These are phyloP conservation scores for Enoplosus armatus DNA, from an alignment of 2,797 vertebrate species.

Conservation along the genomic window DNA sequence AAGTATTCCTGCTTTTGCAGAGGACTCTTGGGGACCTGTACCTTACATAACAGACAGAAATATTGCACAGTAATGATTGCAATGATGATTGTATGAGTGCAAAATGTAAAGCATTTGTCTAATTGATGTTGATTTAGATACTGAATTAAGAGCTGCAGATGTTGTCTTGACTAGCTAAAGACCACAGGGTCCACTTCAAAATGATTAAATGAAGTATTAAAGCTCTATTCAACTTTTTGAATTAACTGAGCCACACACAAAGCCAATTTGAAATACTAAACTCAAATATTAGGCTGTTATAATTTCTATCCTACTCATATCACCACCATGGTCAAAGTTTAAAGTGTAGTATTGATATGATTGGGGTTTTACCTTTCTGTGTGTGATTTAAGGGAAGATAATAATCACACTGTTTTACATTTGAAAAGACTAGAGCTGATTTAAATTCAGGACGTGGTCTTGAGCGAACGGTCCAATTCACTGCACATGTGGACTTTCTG, in stretches of 20 bases:
- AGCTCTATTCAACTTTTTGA: neutral
- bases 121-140: no score
- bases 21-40: neutral
- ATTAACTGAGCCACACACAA: neutral
- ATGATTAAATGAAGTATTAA: neutral
- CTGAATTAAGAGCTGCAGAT: neutral
- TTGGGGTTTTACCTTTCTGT: conserved; percentile 10
- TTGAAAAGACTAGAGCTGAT: conserved; percentile 85
- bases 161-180: neutral
- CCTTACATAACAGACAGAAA: neutral
- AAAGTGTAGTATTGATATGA: neutral
- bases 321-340: neutral
- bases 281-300: neutral
- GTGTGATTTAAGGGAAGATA: conserved; percentile 33
- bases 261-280: neutral
- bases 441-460: conserved; percentile 87
- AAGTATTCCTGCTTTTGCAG: neutral
- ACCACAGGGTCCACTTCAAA: neutral
- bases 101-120: neutral
- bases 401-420: conserved; percentile 83
- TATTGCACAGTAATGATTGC: neutral
- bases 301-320: neutral
- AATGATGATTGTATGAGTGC: neutral
- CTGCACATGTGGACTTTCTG: conserved; percentile 33
- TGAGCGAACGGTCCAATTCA: conserved; percentile 13